Conservation (phyloP, 2,113 vertebrate genomes). For the Halichoerus grypus region DNA sequence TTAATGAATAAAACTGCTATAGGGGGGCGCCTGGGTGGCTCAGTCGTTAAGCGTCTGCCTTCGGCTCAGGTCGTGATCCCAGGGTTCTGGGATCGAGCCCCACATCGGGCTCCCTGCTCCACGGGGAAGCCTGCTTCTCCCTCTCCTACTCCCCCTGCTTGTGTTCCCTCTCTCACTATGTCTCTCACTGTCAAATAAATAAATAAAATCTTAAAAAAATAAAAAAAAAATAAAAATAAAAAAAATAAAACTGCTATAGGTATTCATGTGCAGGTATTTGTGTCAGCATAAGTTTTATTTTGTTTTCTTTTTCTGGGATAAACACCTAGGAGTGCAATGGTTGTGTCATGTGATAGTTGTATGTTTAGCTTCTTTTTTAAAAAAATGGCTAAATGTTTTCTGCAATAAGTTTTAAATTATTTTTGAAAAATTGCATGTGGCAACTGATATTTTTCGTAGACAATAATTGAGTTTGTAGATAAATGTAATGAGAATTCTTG, state of each 20-base stretch:
- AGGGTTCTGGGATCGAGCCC: too few species aligned
- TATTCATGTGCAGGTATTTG: neutral
- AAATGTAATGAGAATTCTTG: constrained; percentile 13
- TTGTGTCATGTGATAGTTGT: neutral
- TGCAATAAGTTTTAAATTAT: neutral
- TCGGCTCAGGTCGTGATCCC: too few species aligned
- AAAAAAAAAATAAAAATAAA: too few species aligned
- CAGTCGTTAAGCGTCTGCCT: too few species aligned
- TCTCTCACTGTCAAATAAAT: too few species aligned
- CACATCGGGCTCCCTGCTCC: too few species aligned
- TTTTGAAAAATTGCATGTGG: neutral
- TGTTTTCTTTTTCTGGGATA: neutral
- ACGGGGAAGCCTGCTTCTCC: too few species aligned
- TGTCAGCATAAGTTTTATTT: neutral
- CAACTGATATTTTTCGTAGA: neutral
- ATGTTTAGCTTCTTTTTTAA: neutral
- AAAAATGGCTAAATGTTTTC: neutral
- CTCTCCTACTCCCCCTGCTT: too few species aligned
- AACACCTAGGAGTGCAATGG: neutral
- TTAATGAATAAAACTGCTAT: neutral
- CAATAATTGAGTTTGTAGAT: neutral
- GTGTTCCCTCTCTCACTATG: too few species aligned
- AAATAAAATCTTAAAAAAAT: too few species aligned
- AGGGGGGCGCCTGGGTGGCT: neutral
- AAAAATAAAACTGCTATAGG: neutral